Conservation (phyloP, 1,140 invertebrate species). For the Helicorthomorpha holstii region DNA sequence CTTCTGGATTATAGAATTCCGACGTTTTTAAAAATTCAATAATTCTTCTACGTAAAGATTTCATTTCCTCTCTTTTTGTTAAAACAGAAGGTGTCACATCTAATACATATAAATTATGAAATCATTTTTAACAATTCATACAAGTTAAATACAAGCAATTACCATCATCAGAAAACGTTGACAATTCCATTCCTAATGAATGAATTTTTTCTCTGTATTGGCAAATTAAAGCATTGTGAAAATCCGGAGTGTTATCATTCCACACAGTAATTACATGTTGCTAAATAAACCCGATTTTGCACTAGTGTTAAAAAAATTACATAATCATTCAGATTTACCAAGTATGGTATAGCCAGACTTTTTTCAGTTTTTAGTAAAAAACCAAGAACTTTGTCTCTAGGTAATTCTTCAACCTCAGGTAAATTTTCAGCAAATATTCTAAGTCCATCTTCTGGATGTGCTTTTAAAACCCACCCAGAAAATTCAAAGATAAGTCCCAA, state of each 20-base stretch:
- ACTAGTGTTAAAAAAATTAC: neutral
- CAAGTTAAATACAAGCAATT: too few relatives aligned
- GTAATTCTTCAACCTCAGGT: constrained; percentile 69
- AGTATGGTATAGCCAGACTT: constrained; percentile 67
- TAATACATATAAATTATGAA: too few relatives aligned
- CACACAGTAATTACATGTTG: constrained; percentile 84
- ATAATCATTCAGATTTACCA: constrained; percentile 30
- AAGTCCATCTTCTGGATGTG: constrained; percentile 73
- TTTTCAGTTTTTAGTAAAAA: constrained; percentile 68
- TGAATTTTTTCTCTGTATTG: constrained; percentile 58
- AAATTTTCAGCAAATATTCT: constrained; percentile 89
- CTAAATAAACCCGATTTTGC: constrained; percentile 15
- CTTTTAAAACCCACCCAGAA: constrained; percentile 75
- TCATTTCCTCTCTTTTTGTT: neutral
- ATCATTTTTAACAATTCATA: too few relatives aligned
- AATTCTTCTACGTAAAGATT: constrained; percentile 42
- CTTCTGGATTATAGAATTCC: constrained; percentile 64
- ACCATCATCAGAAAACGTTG: too few relatives aligned
- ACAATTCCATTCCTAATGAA: too few relatives aligned
- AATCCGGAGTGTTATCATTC: constrained; percentile 65
- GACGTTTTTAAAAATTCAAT: constrained; percentile 71
- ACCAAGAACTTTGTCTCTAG: constrained; percentile 71
- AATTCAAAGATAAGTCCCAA: constrained; percentile 86
- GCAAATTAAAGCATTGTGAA: constrained; percentile 79
- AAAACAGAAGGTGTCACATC: neutral